Conservation (phyloP, 2,888 invertebrate genomes). For the Drosophila prostipennis region DNA sequence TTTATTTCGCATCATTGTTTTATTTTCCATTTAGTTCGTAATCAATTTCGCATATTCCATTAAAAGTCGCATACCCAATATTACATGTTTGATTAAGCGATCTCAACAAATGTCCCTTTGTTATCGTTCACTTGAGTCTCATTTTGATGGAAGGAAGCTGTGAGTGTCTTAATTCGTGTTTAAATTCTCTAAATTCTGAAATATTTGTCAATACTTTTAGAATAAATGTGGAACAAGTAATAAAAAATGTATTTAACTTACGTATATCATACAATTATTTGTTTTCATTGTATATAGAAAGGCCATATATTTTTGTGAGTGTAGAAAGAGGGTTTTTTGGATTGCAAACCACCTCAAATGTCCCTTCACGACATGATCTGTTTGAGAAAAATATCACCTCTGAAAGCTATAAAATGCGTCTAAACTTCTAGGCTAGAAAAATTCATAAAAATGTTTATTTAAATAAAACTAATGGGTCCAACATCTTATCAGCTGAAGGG, state of each 20-base stretch:
- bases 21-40: slow-evolving; percentile 36
- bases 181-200: slow-evolving; percentile 39
- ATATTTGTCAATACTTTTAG: slow-evolving; percentile 26
- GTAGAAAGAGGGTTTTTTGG: no score
- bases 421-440: neutral
- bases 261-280: neutral
- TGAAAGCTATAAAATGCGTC: no score
- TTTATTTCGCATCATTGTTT: slow-evolving; percentile 36
- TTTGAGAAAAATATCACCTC: no score
- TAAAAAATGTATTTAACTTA: slow-evolving; percentile 9
- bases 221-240: slow-evolving; percentile 19
- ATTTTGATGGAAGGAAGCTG: slow-evolving; percentile 37
- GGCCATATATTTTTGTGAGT: no score
- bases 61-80: slow-evolving; percentile 18
- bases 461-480: neutral
- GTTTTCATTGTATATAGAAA: no score
- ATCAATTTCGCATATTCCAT: slow-evolving; percentile 54
- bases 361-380: no score
- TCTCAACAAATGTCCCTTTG: slow-evolving; percentile 62
- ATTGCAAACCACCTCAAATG: no score
- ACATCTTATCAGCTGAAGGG: slow-evolving; percentile 17
- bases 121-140: slow-evolving; percentile 63
- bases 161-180: slow-evolving; percentile 61
- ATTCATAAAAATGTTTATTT: neutral
- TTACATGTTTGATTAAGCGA: slow-evolving; percentile 60